These are phyloP conservation scores for Brachypalpus laphriformis DNA, from an alignment of 2,888 invertebrate species.

Conservation along the genomic window DNA sequence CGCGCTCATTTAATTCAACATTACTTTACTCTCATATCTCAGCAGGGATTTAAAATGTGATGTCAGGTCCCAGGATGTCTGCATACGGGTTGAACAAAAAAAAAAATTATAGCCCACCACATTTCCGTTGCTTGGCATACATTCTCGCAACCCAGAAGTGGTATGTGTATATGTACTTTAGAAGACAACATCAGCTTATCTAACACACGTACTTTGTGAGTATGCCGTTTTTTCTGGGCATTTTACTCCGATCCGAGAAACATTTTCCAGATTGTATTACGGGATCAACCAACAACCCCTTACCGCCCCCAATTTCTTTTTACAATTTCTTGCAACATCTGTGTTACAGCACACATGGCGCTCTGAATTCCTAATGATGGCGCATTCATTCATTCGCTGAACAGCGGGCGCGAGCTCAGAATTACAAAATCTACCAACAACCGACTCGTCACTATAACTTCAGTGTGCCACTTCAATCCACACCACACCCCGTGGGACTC, in stretches of 20 bases:
- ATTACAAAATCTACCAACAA: constrained; percentile 31
- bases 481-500: not conserved
- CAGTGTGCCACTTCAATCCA: not conserved
- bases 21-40: constrained; percentile 32
- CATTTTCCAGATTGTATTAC: constrained; percentile 40
- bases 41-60: constrained; percentile 36
- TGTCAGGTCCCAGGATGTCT: constrained; percentile 21
- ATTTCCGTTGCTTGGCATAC: constrained; percentile 22
- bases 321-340: constrained; percentile 20
- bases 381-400: constrained; percentile 36
- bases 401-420: constrained; percentile 33
- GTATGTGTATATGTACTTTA: not conserved
- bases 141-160: constrained; percentile 12
- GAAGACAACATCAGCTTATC: constrained; percentile 34
- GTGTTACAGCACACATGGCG: constrained; percentile 26
- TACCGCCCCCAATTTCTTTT: constrained; percentile 1
- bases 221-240: constrained; percentile 23
- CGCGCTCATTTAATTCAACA: constrained; percentile 45
- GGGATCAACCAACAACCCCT: constrained; percentile 20
- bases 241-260: constrained; percentile 40
- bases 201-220: constrained; percentile 27
- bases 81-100: constrained; percentile 12
- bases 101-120: not conserved
- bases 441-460: constrained; percentile 1
- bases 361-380: constrained; percentile 50